Conservation (phyloP, 2,888 invertebrate genomes). For the Psylliodes chrysocephalus region DNA sequence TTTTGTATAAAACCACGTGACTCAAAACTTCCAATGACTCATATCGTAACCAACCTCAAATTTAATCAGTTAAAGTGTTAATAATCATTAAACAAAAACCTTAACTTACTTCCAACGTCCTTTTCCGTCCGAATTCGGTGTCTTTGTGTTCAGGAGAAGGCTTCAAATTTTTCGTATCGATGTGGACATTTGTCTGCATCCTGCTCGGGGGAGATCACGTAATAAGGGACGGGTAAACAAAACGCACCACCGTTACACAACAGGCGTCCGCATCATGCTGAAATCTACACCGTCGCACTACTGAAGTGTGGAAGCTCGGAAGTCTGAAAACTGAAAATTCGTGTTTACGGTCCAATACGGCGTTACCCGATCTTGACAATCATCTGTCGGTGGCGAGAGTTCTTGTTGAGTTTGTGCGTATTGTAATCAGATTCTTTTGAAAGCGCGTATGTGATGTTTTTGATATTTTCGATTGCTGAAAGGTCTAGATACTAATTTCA, state of each 20-base stretch:
- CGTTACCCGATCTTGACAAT: slow-evolving; percentile 47
- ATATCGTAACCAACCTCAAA: too few species aligned
- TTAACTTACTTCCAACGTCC: slow-evolving; percentile 68
- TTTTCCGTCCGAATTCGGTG: slow-evolving; percentile 64
- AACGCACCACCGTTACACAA: slow-evolving; percentile 13
- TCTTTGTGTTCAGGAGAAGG: slow-evolving; percentile 72
- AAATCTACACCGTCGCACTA: slow-evolving; percentile 28
- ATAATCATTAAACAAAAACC: not conserved
- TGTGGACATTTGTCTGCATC: slow-evolving; percentile 82
- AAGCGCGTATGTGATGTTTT: too few species aligned
- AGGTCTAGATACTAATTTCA: too few species aligned
- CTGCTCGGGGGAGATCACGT: slow-evolving; percentile 27
- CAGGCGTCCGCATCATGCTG: slow-evolving; percentile 28
- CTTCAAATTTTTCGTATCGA: slow-evolving; percentile 75
- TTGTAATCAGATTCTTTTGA: too few species aligned
- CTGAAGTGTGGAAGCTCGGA: slow-evolving; percentile 38
- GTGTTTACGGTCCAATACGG: slow-evolving; percentile 51
- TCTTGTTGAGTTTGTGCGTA: not conserved
- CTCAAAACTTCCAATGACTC: too few species aligned
- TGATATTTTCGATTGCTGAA: too few species aligned
- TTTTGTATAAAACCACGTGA: too few species aligned
- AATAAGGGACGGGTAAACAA: slow-evolving; percentile 43
- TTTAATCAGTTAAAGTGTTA: too few species aligned
- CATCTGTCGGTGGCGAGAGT: slow-evolving; percentile 46
- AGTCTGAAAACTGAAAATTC: slow-evolving; percentile 43